Percentiles rank a stretch among this genome's conserved stretches.
Evolutionary conservation across 1,140 invertebrate species (phyloP).

Genomic region (Triops cancriformis): DNA sequence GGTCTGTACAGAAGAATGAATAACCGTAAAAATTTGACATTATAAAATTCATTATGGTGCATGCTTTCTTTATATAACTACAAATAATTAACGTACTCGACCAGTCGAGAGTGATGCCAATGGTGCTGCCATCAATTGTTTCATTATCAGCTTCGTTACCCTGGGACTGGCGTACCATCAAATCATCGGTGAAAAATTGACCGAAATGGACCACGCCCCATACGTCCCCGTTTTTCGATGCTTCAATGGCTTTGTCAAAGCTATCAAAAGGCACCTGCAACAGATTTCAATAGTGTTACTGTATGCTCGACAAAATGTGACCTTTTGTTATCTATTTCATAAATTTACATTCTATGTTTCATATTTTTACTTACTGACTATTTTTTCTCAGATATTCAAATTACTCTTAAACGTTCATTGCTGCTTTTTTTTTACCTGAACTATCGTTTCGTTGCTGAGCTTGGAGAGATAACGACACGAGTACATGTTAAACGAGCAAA

Average conservation of each 20-base stretch:
- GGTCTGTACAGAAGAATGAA: constrained; percentile 54
- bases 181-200: constrained; percentile 72
- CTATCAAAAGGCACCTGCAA: constrained; percentile 57
- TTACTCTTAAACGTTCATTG: no score
- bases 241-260: constrained; percentile 54
- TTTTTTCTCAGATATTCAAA: no score
- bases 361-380: no score
- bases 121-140: constrained; percentile 69
- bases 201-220: constrained; percentile 82
- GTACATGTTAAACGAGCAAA: constrained; percentile 58
- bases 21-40: constrained; percentile 7
- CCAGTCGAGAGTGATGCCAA: constrained; percentile 80
- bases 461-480: constrained; percentile 66
- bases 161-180: constrained; percentile 59
- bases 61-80: neutral
- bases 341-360: no score
- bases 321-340: no score
- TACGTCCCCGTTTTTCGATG: constrained; percentile 61
- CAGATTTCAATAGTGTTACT: constrained; percentile 30
- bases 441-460: constrained; percentile 53
- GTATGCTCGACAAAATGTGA: neutral
- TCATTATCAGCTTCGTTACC: constrained; percentile 61
- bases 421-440: constrained; percentile 42
- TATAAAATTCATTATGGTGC: neutral
- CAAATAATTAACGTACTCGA: constrained; percentile 60